Percentiles rank a stretch among this genome's conserved stretches.
These are phyloP conservation scores for Ernsta delagoae DNA, from an alignment of 2,888 invertebrate species.

Conservation along the genomic window DNA sequence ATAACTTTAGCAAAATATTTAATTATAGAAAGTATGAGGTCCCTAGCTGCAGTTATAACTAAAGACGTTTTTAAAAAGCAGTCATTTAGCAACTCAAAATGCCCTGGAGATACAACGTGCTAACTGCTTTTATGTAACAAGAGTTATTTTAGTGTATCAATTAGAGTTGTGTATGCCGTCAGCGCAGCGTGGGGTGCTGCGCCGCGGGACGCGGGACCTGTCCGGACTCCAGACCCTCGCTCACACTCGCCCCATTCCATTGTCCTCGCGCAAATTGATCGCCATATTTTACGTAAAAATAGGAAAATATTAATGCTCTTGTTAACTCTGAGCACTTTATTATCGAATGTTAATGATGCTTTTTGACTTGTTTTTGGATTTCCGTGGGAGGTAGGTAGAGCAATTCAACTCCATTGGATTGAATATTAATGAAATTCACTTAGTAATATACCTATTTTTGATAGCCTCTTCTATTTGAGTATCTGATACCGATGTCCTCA, in stretches of 20 bases:
- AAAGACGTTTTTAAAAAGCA: too few species aligned
- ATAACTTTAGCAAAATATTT: too few species aligned
- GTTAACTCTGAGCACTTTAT: slow-evolving; percentile 21
- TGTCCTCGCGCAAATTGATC: slow-evolving; percentile 60
- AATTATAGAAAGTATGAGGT: too few species aligned
- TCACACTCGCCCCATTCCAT: slow-evolving; percentile 45
- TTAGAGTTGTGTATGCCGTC: slow-evolving; percentile 80
- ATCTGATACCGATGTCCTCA: too few species aligned
- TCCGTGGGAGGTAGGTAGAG: background rate
- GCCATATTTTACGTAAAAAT: slow-evolving; percentile 58
- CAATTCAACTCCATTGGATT: too few species aligned
- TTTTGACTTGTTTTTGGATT: slow-evolving; percentile 1
- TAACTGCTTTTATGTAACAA: slow-evolving; percentile 41
- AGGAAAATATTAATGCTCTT: slow-evolving; percentile 48
- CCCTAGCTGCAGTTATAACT: too few species aligned
- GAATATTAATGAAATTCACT: too few species aligned
- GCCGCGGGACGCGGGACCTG: slow-evolving; percentile 43
- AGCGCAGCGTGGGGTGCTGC: slow-evolving; percentile 63
- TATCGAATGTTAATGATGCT: slow-evolving; percentile 14
- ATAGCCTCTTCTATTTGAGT: too few species aligned
- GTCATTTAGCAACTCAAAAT: too few species aligned
- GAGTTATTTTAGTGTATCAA: slow-evolving; percentile 81
- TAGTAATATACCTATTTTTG: too few species aligned
- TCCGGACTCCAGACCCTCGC: slow-evolving; percentile 46
- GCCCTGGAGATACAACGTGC: too few species aligned